Evolutionary conservation across 2,797 vertebrate genomes (phyloP).

Genomic region (Dermochelys coriacea): DNA sequence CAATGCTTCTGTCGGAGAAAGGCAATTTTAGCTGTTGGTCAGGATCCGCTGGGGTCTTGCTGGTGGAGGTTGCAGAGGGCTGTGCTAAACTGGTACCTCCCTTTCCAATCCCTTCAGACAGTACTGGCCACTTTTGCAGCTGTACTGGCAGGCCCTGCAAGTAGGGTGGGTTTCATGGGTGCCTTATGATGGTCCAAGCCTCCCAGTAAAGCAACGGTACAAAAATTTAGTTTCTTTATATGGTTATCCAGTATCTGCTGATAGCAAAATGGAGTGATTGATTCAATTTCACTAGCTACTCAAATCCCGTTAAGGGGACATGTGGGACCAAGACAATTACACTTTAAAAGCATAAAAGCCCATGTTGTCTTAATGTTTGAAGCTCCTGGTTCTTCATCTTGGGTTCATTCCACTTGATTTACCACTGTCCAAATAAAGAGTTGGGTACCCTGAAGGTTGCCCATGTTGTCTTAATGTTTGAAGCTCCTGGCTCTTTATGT

Average conservation of each 20-base stretch:
- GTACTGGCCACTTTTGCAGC: not conserved
- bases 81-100: accelerated
- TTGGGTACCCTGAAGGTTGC: not conserved
- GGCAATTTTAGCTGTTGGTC: not conserved
- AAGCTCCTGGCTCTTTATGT: not conserved
- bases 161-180: not conserved
- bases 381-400: not conserved
- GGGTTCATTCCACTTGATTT: not conserved
- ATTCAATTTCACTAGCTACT: not conserved
- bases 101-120: not conserved
- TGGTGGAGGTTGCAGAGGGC: accelerated
- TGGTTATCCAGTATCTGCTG: not conserved
- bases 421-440: not conserved
- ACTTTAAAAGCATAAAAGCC: not conserved
- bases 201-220: not conserved
- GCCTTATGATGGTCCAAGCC: not conserved
- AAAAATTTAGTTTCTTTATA: not conserved
- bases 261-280: not conserved
- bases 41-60: not conserved
- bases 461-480: not conserved
- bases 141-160: not conserved
- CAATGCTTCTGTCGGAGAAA: not conserved
- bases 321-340: not conserved
- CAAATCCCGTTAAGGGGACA: not conserved
- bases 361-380: not conserved